These are phyloP conservation scores for Pygathrix nemaeus DNA, from an alignment of 2,113 vertebrate species.

Conservation along the genomic window DNA sequence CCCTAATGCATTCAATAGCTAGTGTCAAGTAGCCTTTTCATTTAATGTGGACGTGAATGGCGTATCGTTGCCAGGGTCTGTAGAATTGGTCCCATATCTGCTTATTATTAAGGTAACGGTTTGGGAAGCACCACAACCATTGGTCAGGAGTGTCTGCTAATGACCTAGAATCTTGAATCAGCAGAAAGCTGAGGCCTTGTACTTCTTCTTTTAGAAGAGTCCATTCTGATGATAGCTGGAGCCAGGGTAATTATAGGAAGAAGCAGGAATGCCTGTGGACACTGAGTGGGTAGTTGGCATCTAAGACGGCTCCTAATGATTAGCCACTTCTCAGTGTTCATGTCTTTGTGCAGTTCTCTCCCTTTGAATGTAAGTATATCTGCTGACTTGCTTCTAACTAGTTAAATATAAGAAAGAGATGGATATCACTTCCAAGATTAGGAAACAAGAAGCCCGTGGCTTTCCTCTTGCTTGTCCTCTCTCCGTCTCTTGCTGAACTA, in stretches of 20 bases:
- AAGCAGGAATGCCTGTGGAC: not conserved
- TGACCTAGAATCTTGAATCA: not conserved
- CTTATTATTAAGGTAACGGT: not conserved
- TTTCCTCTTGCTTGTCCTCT: not conserved
- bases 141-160: not conserved
- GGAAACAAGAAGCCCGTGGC: not conserved
- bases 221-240: not conserved
- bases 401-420: not conserved
- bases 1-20: not conserved
- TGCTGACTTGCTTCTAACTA: not conserved
- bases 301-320: not conserved
- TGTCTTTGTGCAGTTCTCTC: not conserved
- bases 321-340: not conserved
- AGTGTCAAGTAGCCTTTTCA: not conserved
- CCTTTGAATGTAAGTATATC: not conserved
- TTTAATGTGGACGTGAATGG: not conserved
- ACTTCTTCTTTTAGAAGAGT: slow-evolving; percentile 14
- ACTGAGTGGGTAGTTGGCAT: not conserved
- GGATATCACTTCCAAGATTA: not conserved
- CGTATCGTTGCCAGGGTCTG: not conserved
- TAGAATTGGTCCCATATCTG: not conserved
- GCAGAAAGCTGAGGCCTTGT: slow-evolving; percentile 19
- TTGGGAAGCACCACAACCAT: not conserved
- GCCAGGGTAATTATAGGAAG: not conserved
- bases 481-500: not conserved